These are phyloP conservation scores for Magallana angulata DNA, from an alignment of 1,140 invertebrate genomes.

Conservation along the genomic window DNA sequence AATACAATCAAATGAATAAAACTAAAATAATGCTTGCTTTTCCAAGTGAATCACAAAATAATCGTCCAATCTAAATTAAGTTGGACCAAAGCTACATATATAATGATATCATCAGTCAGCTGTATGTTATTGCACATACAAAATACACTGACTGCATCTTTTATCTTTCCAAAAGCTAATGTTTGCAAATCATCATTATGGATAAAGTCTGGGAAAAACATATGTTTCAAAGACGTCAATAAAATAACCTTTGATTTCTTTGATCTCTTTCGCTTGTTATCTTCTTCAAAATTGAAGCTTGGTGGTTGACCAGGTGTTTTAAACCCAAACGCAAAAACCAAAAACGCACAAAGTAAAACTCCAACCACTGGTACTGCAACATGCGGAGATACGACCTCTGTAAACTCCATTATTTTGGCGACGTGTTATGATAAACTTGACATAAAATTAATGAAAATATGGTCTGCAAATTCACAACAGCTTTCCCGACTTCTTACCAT, in stretches of 20 bases:
- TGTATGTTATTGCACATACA: too few species aligned
- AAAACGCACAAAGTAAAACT: conserved; percentile 77
- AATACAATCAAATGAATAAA: too few species aligned
- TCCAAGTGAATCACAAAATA: too few species aligned
- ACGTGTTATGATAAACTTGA: conserved; percentile 10
- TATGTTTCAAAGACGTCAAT: not conserved
- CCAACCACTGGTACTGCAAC: conserved; percentile 78
- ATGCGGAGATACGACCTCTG: conserved; percentile 76
- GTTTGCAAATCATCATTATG: too few species aligned
- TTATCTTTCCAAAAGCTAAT: too few species aligned
- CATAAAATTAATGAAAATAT: conserved; percentile 57
- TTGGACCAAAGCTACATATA: too few species aligned
- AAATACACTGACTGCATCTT: too few species aligned
- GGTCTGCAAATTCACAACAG: conserved; percentile 57
- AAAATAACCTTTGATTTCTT: conserved; percentile 70
- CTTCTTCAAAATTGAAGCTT: conserved; percentile 77
- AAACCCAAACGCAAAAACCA: conserved; percentile 80
- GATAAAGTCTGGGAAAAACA: too few species aligned
- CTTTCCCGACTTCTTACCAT: conserved; percentile 58
- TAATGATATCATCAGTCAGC: too few species aligned
- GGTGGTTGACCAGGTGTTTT: conserved; percentile 79
- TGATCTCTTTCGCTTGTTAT: conserved; percentile 70
- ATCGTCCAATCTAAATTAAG: too few species aligned
- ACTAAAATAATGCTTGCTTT: too few species aligned
- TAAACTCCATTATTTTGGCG: conserved; percentile 69